phyloP scores from a whole-genome alignment of 2,797 vertebrate species.

The Pangasius djambal region DNA sequence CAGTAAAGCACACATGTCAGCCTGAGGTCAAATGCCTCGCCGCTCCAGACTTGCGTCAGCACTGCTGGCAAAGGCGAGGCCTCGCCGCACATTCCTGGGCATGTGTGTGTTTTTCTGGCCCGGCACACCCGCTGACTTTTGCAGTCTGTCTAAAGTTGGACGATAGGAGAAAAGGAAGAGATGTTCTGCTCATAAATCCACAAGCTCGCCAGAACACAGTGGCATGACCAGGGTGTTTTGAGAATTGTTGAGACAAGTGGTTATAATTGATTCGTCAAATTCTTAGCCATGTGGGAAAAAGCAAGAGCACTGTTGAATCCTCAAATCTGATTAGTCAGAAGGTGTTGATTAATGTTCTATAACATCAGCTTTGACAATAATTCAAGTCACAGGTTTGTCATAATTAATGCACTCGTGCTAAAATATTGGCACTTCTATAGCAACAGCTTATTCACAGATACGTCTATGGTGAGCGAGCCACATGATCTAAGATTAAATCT shows the following conservation, averaged over 20 bases:
- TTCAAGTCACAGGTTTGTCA: background rate
- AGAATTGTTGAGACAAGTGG: background rate
- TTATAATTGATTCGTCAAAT: background rate
- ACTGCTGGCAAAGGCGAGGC: constrained; percentile 46
- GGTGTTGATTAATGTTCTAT: background rate
- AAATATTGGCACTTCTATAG: background rate
- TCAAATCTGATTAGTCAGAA: constrained; percentile 2
- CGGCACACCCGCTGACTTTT: constrained; percentile 39
- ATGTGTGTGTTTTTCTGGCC: constrained; percentile 54
- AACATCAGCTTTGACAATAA: background rate
- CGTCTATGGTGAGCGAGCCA: background rate
- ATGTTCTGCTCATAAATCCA: background rate
- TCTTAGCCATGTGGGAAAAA: background rate
- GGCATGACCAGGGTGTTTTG: background rate
- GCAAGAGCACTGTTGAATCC: background rate
- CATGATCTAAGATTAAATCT: background rate
- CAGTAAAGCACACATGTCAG: constrained; percentile 51
- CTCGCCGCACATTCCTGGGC: constrained; percentile 48
- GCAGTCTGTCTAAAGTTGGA: constrained; percentile 30
- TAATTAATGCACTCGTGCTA: background rate
- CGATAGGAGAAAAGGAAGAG: constrained; percentile 16
- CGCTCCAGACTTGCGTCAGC: constrained; percentile 53
- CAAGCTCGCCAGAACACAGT: background rate
- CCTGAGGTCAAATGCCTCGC: constrained; percentile 55
- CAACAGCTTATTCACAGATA: background rate